Evolutionary conservation across 2,888 invertebrate genomes (phyloP).

Genomic region (Fragum sueziense): DNA sequence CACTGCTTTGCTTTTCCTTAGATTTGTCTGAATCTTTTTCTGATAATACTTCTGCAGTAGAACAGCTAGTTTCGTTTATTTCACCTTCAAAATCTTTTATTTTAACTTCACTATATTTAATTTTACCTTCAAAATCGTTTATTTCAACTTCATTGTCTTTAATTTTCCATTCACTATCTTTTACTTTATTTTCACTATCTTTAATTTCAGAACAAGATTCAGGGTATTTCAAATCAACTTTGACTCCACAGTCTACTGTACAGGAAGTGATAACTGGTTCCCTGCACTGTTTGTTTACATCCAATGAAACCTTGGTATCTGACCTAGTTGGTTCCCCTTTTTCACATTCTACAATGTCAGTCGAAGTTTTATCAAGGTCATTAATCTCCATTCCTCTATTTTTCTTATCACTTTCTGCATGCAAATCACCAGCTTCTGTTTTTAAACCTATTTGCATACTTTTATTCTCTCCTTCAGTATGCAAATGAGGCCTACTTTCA

Average conservation of each 20-base stretch:
- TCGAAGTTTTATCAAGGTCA: slow-evolving; percentile 6
- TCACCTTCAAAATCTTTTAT: neutral
- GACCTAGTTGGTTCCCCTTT: neutral
- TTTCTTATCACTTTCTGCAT: slow-evolving; percentile 32
- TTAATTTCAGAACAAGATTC: neutral
- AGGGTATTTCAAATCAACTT: slow-evolving; percentile 1
- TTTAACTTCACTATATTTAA: too few relatives aligned
- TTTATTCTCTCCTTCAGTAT: slow-evolving; percentile 29
- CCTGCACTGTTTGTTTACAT: neutral
- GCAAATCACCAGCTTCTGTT: slow-evolving; percentile 29
- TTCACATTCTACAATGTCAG: neutral
- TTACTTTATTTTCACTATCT: neutral
- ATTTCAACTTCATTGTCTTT: too few relatives aligned
- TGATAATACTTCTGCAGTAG: neutral
- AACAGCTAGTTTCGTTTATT: neutral
- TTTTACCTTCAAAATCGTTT: too few relatives aligned
- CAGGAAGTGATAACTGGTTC: neutral
- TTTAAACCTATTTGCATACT: slow-evolving; percentile 30
- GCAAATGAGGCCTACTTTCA: slow-evolving; percentile 25
- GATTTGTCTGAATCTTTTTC: neutral
- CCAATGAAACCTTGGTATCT: neutral
- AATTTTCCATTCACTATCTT: neutral
- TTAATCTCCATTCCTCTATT: slow-evolving; percentile 13
- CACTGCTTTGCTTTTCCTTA: neutral
- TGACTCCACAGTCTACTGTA: neutral